These are phyloP conservation scores for Empidonax alnorum DNA, from an alignment of 2,113 vertebrate genomes.

Conservation along the genomic window DNA sequence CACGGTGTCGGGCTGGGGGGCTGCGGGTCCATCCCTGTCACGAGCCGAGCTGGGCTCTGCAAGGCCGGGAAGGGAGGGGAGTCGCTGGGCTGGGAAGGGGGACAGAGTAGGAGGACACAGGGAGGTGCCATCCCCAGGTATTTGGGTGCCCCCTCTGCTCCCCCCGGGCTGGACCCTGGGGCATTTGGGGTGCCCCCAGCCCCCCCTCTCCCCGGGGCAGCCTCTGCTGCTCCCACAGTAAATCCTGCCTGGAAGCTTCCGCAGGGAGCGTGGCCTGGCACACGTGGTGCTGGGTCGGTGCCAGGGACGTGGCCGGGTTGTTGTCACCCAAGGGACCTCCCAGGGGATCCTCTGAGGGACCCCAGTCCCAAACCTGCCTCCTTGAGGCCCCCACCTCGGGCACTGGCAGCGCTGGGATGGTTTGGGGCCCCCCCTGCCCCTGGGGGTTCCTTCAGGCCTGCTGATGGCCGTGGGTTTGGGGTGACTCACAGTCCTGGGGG, in stretches of 20 bases:
- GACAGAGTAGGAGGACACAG: background rate
- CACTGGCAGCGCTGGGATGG: background rate
- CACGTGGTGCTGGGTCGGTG: background rate
- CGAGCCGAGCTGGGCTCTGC: background rate
- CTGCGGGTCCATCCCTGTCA: background rate
- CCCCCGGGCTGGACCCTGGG: background rate
- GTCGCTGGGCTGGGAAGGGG: background rate
- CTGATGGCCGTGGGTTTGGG: background rate
- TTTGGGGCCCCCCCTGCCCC: background rate
- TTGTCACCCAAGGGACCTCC: background rate
- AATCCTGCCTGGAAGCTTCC: background rate
- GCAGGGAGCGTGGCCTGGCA: background rate
- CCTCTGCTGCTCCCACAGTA: background rate
- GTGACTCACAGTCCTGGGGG: background rate
- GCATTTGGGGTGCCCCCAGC: background rate
- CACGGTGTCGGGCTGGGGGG: background rate
- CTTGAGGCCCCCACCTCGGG: background rate
- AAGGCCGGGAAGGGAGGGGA: background rate
- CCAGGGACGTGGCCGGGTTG: background rate
- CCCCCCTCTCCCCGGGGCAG: background rate
- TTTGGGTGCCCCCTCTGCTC: background rate
- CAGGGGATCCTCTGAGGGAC: too few species aligned
- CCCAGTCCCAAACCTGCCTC: background rate
- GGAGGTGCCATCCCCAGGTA: background rate
- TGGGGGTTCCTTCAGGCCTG: background rate